phyloP scores from a whole-genome alignment of 2,113 vertebrate genomes.

The Bufo gargarizans region DNA sequence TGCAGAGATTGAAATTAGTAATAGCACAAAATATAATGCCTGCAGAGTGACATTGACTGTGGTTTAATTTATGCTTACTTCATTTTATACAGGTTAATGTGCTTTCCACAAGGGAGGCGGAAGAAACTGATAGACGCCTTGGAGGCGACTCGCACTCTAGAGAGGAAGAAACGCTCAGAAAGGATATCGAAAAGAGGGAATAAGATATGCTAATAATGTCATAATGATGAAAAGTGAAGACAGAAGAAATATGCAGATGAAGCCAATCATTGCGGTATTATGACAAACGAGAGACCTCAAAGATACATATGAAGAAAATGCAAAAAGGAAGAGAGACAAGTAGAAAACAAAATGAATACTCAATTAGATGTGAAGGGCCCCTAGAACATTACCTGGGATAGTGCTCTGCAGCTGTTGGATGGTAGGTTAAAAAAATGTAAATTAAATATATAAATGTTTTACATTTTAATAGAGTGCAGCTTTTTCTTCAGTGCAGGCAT shows the following conservation, averaged over 20 bases:
- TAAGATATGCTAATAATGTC: slow-evolving; percentile 52
- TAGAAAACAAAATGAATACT: slow-evolving; percentile 21
- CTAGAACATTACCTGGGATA: not conserved
- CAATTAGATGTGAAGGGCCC: not conserved
- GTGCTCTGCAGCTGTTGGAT: not conserved
- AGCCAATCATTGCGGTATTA: slow-evolving; percentile 25
- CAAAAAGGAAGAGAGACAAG: slow-evolving; percentile 25
- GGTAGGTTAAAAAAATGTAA: not conserved
- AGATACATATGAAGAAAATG: slow-evolving; percentile 15
- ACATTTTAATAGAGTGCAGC: not conserved
- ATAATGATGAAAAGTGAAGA: slow-evolving; percentile 43
- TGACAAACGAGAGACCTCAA: slow-evolving; percentile 26
- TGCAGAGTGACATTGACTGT: slow-evolving; percentile 48
- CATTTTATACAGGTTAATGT: slow-evolving; percentile 55
- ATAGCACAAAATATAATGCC: slow-evolving; percentile 30
- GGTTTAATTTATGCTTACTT: slow-evolving; percentile 52
- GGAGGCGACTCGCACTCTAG: slow-evolving; percentile 25
- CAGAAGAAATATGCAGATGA: slow-evolving; percentile 43
- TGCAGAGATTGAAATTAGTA: slow-evolving; percentile 23
- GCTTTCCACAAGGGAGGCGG: slow-evolving; percentile 35
- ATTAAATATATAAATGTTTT: not conserved
- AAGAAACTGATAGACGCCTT: slow-evolving; percentile 35
- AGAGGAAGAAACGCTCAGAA: slow-evolving; percentile 12
- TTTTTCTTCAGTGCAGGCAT: not conserved
- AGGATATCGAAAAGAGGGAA: slow-evolving; percentile 22